Evolutionary conservation across 2,113 vertebrate species (phyloP).

Genomic region (Anas platyrhynchos): DNA sequence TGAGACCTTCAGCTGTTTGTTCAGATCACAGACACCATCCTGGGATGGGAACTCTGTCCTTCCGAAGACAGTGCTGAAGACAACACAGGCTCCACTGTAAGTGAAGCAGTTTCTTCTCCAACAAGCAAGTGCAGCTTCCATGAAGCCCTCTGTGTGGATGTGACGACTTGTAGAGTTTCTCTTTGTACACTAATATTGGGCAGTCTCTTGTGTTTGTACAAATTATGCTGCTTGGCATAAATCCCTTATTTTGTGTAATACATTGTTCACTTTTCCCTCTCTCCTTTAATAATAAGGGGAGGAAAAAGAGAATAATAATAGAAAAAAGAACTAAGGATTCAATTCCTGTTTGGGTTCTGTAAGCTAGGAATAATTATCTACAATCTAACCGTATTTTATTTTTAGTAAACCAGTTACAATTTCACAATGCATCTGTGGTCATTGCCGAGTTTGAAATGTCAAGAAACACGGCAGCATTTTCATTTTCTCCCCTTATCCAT

Average conservation of each 20-base stretch:
- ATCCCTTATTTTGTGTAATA: neutral
- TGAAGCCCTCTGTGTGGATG: neutral
- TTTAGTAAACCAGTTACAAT: conserved; percentile 40
- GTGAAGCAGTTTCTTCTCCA: neutral
- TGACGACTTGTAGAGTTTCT: neutral
- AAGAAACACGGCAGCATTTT: neutral
- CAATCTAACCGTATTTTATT: neutral
- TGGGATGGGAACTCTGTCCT: neutral
- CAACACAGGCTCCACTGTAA: neutral
- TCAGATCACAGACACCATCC: neutral
- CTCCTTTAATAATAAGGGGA: neutral
- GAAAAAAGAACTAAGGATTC: neutral
- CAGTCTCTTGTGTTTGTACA: neutral
- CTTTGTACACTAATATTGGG: neutral
- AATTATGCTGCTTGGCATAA: neutral
- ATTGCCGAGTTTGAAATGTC: neutral
- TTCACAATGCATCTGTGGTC: neutral
- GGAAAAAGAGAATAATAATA: neutral
- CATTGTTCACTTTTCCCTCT: neutral
- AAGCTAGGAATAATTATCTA: neutral
- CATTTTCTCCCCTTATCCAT: neutral
- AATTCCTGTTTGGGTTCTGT: conserved; percentile 9
- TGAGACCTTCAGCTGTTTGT: neutral
- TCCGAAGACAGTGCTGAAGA: neutral
- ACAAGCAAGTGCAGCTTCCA: neutral